A percentile compares a stretch with the other conserved stretches of the same genome.
Conservation (phyloP, 2,888 invertebrate genomes). For the Drosophila helvetica region DNA sequence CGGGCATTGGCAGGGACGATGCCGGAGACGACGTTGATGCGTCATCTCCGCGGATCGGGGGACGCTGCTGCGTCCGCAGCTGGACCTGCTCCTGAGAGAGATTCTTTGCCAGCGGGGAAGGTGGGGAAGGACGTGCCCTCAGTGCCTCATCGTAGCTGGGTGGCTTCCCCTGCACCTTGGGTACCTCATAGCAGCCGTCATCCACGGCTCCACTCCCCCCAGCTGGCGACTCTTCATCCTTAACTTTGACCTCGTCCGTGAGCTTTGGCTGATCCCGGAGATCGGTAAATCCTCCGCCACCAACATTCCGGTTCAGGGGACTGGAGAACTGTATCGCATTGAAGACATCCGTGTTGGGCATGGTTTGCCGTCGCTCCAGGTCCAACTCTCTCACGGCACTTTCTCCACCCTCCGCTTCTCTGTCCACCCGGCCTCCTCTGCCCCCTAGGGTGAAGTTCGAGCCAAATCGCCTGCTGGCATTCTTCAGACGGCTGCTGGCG, state of each 20-base stretch:
- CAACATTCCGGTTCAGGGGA: conserved; percentile 79
- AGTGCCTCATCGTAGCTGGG: conserved; percentile 82
- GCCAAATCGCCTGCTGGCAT: conserved; percentile 78
- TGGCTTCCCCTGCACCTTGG: conserved; percentile 62
- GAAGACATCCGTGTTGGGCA: conserved; percentile 83
- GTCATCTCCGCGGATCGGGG: neutral
- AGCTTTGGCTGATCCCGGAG: conserved; percentile 40
- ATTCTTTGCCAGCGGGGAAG: conserved; percentile 55
- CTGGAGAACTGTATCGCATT: conserved; percentile 82
- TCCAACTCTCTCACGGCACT: conserved; percentile 38
- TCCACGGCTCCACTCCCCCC: conserved; percentile 10
- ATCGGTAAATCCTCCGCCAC: conserved; percentile 67
- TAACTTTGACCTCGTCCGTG: neutral
- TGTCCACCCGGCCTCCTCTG: conserved; percentile 43
- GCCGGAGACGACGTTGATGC: neutral
- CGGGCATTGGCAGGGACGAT: conserved; percentile 79
- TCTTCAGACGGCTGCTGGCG: conserved; percentile 78
- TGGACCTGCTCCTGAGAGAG: conserved; percentile 62
- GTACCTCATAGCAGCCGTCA: conserved; percentile 81
- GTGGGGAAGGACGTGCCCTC: conserved; percentile 49
- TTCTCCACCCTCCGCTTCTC: conserved; percentile 8
- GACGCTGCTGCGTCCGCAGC: conserved; percentile 43
- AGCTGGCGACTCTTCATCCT: neutral
- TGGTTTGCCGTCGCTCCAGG: conserved; percentile 81
- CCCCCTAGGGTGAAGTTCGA: conserved; percentile 74